A percentile compares a stretch with the other conserved stretches of the same genome.
phyloP scores from a whole-genome alignment of 2,113 vertebrate species.

The Trogon surrucura region DNA sequence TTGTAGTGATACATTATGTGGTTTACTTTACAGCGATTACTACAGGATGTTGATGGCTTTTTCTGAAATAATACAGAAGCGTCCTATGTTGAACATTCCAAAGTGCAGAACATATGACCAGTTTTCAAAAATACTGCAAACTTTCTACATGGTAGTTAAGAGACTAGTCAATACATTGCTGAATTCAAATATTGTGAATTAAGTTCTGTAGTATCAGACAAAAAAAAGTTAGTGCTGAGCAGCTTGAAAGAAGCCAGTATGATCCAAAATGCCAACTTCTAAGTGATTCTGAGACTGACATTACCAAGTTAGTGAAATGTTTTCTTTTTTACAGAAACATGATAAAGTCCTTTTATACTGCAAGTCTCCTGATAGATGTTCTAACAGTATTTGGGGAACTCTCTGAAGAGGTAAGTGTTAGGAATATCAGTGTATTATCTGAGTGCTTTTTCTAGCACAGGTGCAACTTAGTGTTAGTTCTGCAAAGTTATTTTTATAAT shows the following conservation, averaged over 20 bases:
- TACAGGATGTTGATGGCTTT: neutral
- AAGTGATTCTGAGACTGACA: neutral
- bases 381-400: slow-evolving; percentile 94
- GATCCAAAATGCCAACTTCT: neutral
- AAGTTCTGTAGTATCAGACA: neutral
- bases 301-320: neutral
- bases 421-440: neutral
- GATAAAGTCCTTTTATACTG: slow-evolving; percentile 98
- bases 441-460: neutral
- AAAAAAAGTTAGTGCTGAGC: neutral
- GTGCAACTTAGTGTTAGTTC: neutral
- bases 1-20: neutral
- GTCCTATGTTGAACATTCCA: neutral
- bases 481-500: neutral
- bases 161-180: neutral
- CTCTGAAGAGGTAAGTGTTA: slow-evolving; percentile 90
- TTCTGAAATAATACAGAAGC: neutral
- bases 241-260: neutral
- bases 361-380: slow-evolving; percentile 94
- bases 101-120: neutral
- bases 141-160: neutral
- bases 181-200: neutral
- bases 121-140: neutral
- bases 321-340: slow-evolving; percentile 87
- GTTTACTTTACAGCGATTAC: neutral